A percentile compares a stretch with the other conserved stretches of the same genome.
Conservation (phyloP, 2,888 invertebrate genomes). For the Neria commutata region DNA sequence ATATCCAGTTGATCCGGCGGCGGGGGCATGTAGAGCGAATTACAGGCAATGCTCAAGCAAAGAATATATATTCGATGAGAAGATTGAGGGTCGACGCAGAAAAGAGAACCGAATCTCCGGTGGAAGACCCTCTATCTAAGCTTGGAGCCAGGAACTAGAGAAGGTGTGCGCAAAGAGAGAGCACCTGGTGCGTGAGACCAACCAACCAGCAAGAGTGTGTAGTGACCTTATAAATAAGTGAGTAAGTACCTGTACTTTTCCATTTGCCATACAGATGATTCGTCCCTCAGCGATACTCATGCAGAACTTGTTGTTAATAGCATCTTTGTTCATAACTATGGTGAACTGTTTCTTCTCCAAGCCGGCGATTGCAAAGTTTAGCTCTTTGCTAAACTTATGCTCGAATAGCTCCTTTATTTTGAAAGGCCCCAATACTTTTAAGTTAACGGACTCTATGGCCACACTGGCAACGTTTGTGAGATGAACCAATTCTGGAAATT, state of each 20-base stretch:
- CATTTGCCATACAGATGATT: slow-evolving; percentile 38
- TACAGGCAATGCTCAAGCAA: too few species aligned
- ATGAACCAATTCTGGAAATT: slow-evolving; percentile 30
- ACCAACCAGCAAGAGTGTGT: too few species aligned
- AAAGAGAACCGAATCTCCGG: too few species aligned
- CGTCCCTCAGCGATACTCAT: slow-evolving; percentile 42
- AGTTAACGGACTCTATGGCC: slow-evolving; percentile 16
- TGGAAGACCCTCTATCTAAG: too few species aligned
- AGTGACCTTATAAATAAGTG: too few species aligned
- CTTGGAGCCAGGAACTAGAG: too few species aligned
- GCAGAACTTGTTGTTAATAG: slow-evolving; percentile 34
- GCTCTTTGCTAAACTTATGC: slow-evolving; percentile 31
- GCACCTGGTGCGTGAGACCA: too few species aligned
- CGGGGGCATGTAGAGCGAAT: too few species aligned
- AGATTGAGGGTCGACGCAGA: too few species aligned
- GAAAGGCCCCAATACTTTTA: slow-evolving; percentile 46
- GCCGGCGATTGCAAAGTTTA: slow-evolving; percentile 30
- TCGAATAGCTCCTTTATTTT: slow-evolving; percentile 42
- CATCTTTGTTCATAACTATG: slow-evolving; percentile 37
- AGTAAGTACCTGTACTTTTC: slow-evolving; percentile 35
- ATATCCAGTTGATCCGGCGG: too few species aligned
- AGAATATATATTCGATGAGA: too few species aligned
- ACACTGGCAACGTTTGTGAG: slow-evolving; percentile 31
- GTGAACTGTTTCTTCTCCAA: slow-evolving; percentile 42
- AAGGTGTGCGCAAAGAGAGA: background rate